Base-by-base conservation (phyloP, 2,888 invertebrate species). In the Odontomyia ornata region DNA sequence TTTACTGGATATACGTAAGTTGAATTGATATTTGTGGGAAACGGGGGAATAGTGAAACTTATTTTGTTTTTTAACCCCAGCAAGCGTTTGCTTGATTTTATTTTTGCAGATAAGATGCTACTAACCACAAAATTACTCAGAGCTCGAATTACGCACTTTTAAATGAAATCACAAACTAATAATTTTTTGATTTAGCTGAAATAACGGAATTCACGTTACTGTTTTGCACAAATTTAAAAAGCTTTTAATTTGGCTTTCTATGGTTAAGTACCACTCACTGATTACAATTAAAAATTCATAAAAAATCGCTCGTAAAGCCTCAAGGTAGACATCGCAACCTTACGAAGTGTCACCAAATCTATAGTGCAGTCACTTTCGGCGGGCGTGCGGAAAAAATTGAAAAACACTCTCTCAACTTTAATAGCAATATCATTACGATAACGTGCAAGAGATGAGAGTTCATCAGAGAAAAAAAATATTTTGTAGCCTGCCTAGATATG, bases 401-500 rank as follows among this genome's bases (percentile, higher is more conserved):
- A 72, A 69, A 72, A 27, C 65, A n/a, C 56, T 52, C n/a, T n/a
- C 71, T 72, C 28, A 72, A 52, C 18, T 27, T 72, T 72, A 72
- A 56, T 72, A 52, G 71, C 52, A 72, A 72, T 72, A 65, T 65
- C 65, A 65, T 65, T 65, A 65, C 65, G 65, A 65, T 65, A 27
- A 43, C 56, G 27, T n/a, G n/a, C 11, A 72, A 72, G 36, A 72
- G 56, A 52, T n/a, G 36, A 52, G 47, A 28, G 67, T 43, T 28
- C 36, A 23, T 3, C 9, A 9, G 36, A 5, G 9, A 36, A 1
- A 62, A 62, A 65, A 65, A 65, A 65, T 18, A n/a, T 65, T 21
- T 4, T n/a, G n/a, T 65, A 36, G 18, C 36, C n/a, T 3, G 65
- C 30, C 65, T 52, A 52, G 52, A 52, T 52, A 4, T 52, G 15